These are phyloP conservation scores for Romanogobio albipinnatus DNA, from an alignment of 2,113 vertebrate genomes.

Conservation along the genomic window DNA sequence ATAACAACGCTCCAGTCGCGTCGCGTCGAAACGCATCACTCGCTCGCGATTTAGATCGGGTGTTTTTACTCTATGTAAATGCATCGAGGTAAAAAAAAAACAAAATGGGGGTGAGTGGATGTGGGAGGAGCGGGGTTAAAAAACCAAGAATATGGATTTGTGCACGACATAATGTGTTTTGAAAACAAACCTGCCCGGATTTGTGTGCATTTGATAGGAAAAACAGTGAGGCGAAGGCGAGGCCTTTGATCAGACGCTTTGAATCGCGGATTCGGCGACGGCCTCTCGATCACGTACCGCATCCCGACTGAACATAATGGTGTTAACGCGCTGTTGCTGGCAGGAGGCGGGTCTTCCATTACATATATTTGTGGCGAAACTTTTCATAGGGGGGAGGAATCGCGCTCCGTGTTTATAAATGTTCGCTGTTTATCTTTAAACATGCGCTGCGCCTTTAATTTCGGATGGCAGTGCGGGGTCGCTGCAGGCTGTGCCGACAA, in stretches of 20 bases:
- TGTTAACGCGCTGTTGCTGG: background rate
- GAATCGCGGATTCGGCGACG: conserved; percentile 34
- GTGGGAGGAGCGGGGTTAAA: conserved; percentile 57
- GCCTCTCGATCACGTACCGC: conserved; percentile 46
- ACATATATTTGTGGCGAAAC: background rate
- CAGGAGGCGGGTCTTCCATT: background rate
- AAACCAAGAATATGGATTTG: conserved; percentile 46
- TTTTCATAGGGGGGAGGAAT: background rate
- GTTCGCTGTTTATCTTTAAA: conserved; percentile 2
- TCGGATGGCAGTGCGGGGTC: background rate
- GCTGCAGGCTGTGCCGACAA: conserved; percentile 5
- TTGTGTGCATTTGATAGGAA: background rate
- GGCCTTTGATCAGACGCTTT: conserved; percentile 32
- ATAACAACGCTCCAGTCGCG: background rate
- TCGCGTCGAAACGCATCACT: background rate
- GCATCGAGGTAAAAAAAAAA: conserved; percentile 56
- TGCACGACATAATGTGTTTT: conserved; percentile 29
- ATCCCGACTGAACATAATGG: background rate
- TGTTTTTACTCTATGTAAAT: conserved; percentile 43
- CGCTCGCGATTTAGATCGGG: conserved; percentile 3
- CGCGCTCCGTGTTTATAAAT: background rate
- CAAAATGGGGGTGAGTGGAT: conserved; percentile 64
- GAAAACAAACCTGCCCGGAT: conserved; percentile 6
- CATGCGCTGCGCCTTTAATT: conserved; percentile 10
- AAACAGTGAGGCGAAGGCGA: conserved; percentile 31